A percentile compares a stretch with the other conserved stretches of the same genome.
These are phyloP conservation scores for Oryzias melastigma DNA, from an alignment of 2,113 vertebrate genomes.

Conservation along the genomic window DNA sequence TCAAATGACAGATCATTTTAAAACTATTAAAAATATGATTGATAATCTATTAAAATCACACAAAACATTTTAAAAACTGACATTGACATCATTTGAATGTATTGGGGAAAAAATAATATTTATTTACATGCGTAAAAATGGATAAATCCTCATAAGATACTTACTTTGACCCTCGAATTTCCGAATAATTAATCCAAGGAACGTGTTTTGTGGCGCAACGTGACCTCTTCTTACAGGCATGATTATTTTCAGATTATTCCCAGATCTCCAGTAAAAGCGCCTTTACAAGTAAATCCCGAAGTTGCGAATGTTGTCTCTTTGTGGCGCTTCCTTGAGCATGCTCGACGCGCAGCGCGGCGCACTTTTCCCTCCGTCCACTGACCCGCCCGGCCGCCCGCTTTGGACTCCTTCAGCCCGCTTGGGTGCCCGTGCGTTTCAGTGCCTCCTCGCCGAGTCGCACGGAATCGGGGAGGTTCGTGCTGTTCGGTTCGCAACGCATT, in stretches of 20 bases:
- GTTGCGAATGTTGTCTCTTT: conserved; percentile 80
- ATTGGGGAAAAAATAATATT: too few relatives aligned
- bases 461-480: conserved; percentile 62
- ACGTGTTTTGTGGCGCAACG: conserved; percentile 99
- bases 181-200: conserved; percentile 96
- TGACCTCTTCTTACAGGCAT: conserved; percentile 99
- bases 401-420: conserved; percentile 53
- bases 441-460: conserved; percentile 66
- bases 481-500: conserved; percentile 81
- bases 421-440: conserved; percentile 52
- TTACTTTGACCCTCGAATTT: conserved; percentile 99
- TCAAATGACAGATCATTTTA: too few relatives aligned
- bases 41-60: too few relatives aligned
- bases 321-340: conserved; percentile 75
- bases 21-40: too few relatives aligned
- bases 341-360: conserved; percentile 53
- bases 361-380: conserved; percentile 57
- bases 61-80: too few relatives aligned
- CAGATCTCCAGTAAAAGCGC: conserved; percentile 56
- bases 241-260: conserved; percentile 76
- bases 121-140: too few relatives aligned
- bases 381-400: conserved; percentile 53
- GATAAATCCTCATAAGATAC: conserved; percentile 66
- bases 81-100: too few relatives aligned
- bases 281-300: conserved; percentile 70